phyloP scores from a whole-genome alignment of 2,113 vertebrate species.

The Candoia aspera region DNA sequence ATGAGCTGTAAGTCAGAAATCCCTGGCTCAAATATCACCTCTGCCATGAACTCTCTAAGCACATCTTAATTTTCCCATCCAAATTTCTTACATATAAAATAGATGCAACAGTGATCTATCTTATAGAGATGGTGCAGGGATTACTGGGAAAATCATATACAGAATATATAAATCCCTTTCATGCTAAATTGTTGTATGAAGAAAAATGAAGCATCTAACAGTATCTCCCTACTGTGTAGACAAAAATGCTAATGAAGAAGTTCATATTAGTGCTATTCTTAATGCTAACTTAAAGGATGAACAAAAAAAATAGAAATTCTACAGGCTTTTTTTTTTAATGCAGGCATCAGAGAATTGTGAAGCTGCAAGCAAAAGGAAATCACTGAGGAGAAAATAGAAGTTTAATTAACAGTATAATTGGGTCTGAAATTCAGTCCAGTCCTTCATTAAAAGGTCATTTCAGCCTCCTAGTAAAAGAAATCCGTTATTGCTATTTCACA shows the following conservation, averaged over 20 bases:
- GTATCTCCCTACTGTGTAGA: constrained; percentile 6
- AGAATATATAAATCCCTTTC: background rate
- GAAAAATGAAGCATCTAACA: constrained; percentile 19
- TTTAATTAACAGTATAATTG: constrained; percentile 54
- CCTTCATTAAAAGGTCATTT: constrained; percentile 48
- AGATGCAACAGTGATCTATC: background rate
- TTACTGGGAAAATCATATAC: background rate
- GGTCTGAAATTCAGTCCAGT: constrained; percentile 45
- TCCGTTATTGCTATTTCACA: constrained; percentile 15
- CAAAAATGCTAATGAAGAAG: constrained; percentile 35
- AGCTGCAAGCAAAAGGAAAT: constrained; percentile 12
- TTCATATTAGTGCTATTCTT: constrained; percentile 36
- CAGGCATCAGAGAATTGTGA: background rate
- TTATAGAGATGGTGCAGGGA: background rate
- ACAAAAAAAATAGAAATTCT: constrained; percentile 33
- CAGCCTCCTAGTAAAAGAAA: constrained; percentile 14
- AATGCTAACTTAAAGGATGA: constrained; percentile 34
- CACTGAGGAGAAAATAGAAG: constrained; percentile 45
- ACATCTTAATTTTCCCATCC: background rate
- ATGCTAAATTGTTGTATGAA: constrained; percentile 19
- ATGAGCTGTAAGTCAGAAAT: no score
- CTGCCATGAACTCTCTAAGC: background rate
- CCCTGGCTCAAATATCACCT: background rate
- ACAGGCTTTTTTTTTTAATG: background rate
- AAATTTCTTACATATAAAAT: background rate